Evolutionary conservation across 1,140 invertebrate genomes (phyloP), one percentile per base, ranked within the genome.

Genomic region (Drosophila saltans): DNA sequence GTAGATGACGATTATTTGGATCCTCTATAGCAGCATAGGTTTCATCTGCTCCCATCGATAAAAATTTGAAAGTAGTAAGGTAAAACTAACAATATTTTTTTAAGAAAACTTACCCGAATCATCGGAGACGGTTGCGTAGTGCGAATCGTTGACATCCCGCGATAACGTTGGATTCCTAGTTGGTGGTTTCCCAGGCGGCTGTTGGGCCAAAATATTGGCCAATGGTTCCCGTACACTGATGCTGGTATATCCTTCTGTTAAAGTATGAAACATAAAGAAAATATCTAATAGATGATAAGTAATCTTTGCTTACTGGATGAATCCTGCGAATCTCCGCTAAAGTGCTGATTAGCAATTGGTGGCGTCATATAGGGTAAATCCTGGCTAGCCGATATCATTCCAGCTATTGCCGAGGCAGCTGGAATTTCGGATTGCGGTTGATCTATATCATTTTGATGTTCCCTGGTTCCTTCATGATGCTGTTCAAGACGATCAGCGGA

Each of bases 21-120:
- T 97, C 97, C 75, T 97, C 96, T 66, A 97, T 97, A 3, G 96
- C 97, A 1, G 96, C 97, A 92, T 98, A 97, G 93, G 97, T 97
- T 93, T 98, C 97, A 92, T 97, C 97, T 96, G 61, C 11, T 6
- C 5, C 1, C 21, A 11, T n/a, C 4, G 3, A 48, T 48, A 0
- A 24, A 7, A 2, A 48, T 9, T 30, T 30, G 28, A 2, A 30
- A 30, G 28, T 30, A 4, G 16, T 16, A 16, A 16, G 16, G 16
- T 16, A 30, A 30, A 30, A 30, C 4, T 30, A 30, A 40, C 10
- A 1, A 16, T 55, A 8, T 1, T 11, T 10, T 3, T 40, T 66
- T 1, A 36, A 70, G 26, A 0, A 2, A 45, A 62, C 73, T 75
- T 30, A 96, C 96, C 96, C 61, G 96, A 97, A 93, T 97, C 96